Evolutionary conservation across 2,797 vertebrate genomes (phyloP), one percentile per base, ranked within the genome.

Genomic region (Tinamus major): DNA sequence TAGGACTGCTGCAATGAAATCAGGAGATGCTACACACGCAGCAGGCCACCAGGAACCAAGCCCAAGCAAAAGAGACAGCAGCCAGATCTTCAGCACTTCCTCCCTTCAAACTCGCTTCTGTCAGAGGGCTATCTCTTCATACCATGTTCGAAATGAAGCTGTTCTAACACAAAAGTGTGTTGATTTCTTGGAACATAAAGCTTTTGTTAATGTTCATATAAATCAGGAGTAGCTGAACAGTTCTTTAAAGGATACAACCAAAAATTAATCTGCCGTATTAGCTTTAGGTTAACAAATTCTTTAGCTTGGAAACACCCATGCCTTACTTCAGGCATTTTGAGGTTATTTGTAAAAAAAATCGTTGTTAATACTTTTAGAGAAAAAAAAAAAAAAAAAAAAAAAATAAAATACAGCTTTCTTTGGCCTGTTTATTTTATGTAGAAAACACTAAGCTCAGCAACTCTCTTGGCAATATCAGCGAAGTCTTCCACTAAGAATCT

Each of bases 231-330:
- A 94, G 89, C 77, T 90, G 95, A 96, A 92, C 83, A 91, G 93
- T 95, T 94, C 90, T 82, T 94, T 93, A 95, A 85, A 95, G 79
- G 94, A 96, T 94, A 93, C 94, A 93, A 93, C 94, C 92, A 95
- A 96, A 96, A 96, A 95, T 95, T 95, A 96, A 96, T 96, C 95
- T 95, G 89, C 94, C 92, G 87, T 87, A 86, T 96, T 96, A 95
- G 91, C 95, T 96, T 91, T 89, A 96, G 92, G 92, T 95, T 96
- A 96, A 96, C 94, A 93, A 96, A 96, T 95, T 95, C 78, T 96
- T 91, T 87, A 89, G 83, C 94, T 92, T 96, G 83, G 68, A 86
- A 94, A 95, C 85, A 91, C 92, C 89, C 92, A 94, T 91, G 91
- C 83, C 93, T 96, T 96, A 96, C 83, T 92, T 93, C 93, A 93